Conservation (phyloP, 2,888 invertebrate species). For the Drosophila quasianomalipes region DNA sequence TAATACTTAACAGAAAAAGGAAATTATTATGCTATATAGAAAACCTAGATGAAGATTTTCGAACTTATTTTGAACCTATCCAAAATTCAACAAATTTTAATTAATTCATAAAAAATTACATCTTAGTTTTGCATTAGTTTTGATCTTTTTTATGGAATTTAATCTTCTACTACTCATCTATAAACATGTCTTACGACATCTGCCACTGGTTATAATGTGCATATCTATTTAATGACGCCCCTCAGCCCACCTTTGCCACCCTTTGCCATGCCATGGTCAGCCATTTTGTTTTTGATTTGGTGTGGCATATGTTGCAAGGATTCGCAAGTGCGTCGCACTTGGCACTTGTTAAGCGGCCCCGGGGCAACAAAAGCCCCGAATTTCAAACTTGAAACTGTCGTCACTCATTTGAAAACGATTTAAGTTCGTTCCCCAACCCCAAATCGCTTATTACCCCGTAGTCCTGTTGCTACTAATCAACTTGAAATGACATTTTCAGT, state of each 20-base stretch:
- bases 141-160: neutral
- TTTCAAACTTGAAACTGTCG: conserved; percentile 9
- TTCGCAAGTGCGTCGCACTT: neutral
- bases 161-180: neutral
- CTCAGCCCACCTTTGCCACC: accelerated
- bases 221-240: neutral
- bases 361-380: conserved; percentile 27
- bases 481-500: conserved; percentile 53
- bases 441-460: neutral
- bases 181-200: neutral
- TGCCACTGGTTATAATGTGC: neutral
- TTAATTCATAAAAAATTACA: neutral
- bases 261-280: conserved; percentile 21
- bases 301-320: conserved; percentile 51
- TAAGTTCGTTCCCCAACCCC: conserved; percentile 23
- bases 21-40: neutral
- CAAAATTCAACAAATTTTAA: neutral
- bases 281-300: conserved; percentile 47
- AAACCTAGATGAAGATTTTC: neutral
- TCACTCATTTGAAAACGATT: conserved; percentile 63
- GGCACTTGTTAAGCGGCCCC: conserved; percentile 56
- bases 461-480: conserved; percentile 35
- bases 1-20: neutral
- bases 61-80: neutral
- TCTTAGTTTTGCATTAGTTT: neutral